Base-by-base conservation (phyloP, 2,888 invertebrate genomes). In the Fragum fragum region DNA sequence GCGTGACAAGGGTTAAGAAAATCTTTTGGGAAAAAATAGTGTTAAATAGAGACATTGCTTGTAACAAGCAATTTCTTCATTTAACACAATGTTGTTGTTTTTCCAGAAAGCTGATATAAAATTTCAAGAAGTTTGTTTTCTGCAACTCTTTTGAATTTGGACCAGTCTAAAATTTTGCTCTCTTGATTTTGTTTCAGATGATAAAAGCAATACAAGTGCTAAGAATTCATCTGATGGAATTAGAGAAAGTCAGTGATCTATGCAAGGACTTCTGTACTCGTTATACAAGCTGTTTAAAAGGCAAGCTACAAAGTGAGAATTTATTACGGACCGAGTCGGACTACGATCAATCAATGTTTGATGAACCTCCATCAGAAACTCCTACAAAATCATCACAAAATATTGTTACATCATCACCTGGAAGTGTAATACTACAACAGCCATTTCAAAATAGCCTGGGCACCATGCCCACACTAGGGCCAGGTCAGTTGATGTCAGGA, bases 211-310 rank as follows among this genome's bases (percentile, higher is more conserved):
- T 98, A 92, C 97, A 98, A 96, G 98, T 98, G 84, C 95, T 98
- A 86, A 96, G 98, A 92, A 98, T 98, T 94, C 98, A 98, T 94
- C 96, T 98, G 69, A 95, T 98, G 88, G 98, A 98, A 94, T 95
- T 98, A 94, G 98, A 98, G 95, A 98, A 98, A 95, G 98, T 98
- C 21, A 98, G 98, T 95, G 98, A 98, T 95, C 94, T 98, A 91
- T 98, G 98, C 95, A 97, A 98, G 91, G 98, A 98, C 95, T 98
- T 98, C 95, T 98, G 98, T 95, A 97, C 97, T 87, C 96, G 98
- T 73, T 98, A 98, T 95, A 98, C 95, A 55, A 97, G 97, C 66
- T 98, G 98, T 93, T 95, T 98, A 88, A 98, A 98, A 94, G 97
- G 85, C 97, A 94, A 94, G 85, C 88, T 95, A 16, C 94, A 94